A percentile compares a stretch with the other conserved stretches of the same genome.
These are phyloP conservation scores for Scaptomyza graminum DNA, from an alignment of 1,140 invertebrate species.

Conservation along the genomic window DNA sequence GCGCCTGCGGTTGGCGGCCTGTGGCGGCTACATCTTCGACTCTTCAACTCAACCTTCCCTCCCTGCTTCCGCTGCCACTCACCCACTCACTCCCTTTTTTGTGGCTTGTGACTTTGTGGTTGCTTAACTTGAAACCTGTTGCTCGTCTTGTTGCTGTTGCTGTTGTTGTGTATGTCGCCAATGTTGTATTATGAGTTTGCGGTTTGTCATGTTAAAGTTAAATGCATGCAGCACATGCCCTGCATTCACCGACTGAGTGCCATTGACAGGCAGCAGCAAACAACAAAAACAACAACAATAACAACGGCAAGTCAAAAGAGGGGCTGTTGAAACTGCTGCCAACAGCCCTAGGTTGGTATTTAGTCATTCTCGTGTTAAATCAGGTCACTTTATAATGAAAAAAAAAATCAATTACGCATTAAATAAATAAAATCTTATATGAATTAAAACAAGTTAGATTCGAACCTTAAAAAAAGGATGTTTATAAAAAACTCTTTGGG, in stretches of 20 bases:
- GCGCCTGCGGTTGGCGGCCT: conserved; percentile 43
- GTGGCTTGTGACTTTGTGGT: conserved; percentile 62
- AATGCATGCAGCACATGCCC: conserved; percentile 81
- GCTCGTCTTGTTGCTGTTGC: conserved; percentile 36
- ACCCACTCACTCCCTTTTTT: conserved; percentile 20
- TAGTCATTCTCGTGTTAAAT: conserved; percentile 66
- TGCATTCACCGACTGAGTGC: conserved; percentile 75
- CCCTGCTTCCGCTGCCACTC: not conserved
- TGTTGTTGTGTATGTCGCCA: conserved; percentile 60
- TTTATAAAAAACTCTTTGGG: too few relatives aligned
- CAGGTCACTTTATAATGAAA: conserved; percentile 64
- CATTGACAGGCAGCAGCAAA: conserved; percentile 63
- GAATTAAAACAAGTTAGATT: not conserved
- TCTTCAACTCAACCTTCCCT: conserved; percentile 27
- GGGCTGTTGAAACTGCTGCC: conserved; percentile 38
- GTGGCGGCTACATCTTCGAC: conserved; percentile 45
- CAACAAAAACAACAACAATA: conserved; percentile 47
- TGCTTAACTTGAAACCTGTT: conserved; percentile 67
- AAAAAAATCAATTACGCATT: conserved; percentile 25
- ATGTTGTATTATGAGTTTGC: conserved; percentile 80
- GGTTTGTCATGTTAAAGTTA: conserved; percentile 82
- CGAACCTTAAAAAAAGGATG: too few relatives aligned
- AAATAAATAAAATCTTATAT: conserved; percentile 31
- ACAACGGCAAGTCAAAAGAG: conserved; percentile 33
- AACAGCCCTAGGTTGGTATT: conserved; percentile 52